phyloP scores from a whole-genome alignment of 37 sponge, comb jelly and placozoan species.

The Beroe forskalii region DNA sequence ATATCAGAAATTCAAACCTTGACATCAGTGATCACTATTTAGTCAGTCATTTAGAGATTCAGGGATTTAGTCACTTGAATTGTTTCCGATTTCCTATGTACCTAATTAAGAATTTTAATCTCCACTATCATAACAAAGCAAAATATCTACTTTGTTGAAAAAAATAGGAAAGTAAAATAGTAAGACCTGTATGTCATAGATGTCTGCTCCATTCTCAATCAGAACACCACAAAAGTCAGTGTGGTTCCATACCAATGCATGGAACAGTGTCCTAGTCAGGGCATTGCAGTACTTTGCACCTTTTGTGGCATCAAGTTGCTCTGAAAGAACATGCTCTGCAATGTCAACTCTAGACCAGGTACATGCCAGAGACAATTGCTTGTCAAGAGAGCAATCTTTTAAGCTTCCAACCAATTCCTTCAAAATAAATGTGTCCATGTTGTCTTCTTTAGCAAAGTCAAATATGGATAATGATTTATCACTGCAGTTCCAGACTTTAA shows the following conservation, averaged over 20 bases:
- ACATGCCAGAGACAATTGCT: neutral
- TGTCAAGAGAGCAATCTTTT: neutral
- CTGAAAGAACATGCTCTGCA: slow-evolving; percentile 9
- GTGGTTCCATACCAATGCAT: neutral
- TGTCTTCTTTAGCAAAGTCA: neutral
- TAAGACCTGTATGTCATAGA: slow-evolving; percentile 41
- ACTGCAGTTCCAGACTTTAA: neutral
- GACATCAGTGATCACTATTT: too few species aligned
- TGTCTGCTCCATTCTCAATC: slow-evolving; percentile 49
- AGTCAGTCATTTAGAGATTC: too few species aligned
- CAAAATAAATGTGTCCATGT: neutral
- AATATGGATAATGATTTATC: neutral
- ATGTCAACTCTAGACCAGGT: slow-evolving; percentile 29
- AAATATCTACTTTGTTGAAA: too few species aligned
- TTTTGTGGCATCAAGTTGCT: slow-evolving; percentile 18
- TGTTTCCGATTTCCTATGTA: too few species aligned
- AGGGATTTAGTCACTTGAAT: too few species aligned
- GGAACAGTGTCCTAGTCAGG: slow-evolving; percentile 23
- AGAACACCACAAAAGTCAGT: slow-evolving; percentile 33
- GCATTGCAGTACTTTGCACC: neutral
- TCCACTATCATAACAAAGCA: too few species aligned
- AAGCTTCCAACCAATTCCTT: neutral
- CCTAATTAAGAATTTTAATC: too few species aligned
- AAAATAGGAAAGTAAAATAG: too few species aligned
- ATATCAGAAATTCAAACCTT: too few species aligned